A percentile compares a stretch with the other conserved stretches of the same genome.
Conservation (phyloP, 1,140 invertebrate genomes). For the Nasonia giraulti region DNA sequence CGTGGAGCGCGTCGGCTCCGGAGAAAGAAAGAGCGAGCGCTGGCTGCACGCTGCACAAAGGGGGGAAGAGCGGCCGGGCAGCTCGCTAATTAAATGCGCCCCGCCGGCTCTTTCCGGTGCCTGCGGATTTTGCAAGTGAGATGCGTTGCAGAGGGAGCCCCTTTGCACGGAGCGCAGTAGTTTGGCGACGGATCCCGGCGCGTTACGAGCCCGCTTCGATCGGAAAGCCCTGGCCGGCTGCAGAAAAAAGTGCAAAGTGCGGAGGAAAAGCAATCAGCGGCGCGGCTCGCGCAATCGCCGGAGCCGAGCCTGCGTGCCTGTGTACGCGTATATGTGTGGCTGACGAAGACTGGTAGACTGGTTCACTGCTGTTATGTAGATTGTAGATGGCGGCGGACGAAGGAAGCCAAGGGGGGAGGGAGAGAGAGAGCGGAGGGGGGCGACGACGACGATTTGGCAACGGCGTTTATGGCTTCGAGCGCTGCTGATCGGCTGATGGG, state of each 20-base stretch:
- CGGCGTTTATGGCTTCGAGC: constrained; percentile 69
- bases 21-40: neutral
- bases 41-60: constrained; percentile 26
- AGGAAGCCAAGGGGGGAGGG: constrained; percentile 48
- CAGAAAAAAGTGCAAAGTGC: too few relatives aligned
- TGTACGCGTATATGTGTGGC: too few relatives aligned
- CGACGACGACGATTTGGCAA: constrained; percentile 64
- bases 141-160: neutral
- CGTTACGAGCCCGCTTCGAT: neutral
- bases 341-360: too few relatives aligned
- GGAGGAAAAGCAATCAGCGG: too few relatives aligned
- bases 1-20: too few relatives aligned
- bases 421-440: neutral
- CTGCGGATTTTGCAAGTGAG: constrained; percentile 38
- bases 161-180: neutral
- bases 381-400: constrained; percentile 5
- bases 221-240: too few relatives aligned
- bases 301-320: too few relatives aligned
- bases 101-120: constrained; percentile 46
- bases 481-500: constrained; percentile 58
- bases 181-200: neutral
- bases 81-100: constrained; percentile 48
- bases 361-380: too few relatives aligned
- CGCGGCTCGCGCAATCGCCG: too few relatives aligned
- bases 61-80: constrained; percentile 29